Conservation (phyloP, 2,113 vertebrate genomes). For the Sphyrna mokarran region DNA sequence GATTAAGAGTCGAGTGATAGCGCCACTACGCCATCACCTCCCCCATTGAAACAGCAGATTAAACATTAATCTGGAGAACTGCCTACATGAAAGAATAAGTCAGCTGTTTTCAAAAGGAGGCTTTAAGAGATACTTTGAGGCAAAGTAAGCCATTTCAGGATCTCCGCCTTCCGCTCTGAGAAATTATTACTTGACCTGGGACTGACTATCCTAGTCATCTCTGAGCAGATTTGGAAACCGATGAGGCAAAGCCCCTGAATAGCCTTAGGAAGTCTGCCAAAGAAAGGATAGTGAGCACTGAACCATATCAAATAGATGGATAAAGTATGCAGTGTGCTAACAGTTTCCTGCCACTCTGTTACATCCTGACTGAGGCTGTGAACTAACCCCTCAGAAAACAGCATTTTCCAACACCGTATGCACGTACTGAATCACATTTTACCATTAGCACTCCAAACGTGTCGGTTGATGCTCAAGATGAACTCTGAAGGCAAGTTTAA, state of each 20-base stretch:
- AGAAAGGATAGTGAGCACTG: not conserved
- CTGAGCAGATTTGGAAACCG: not conserved
- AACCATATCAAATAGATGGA: not conserved
- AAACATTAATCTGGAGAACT: not conserved
- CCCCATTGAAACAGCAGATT: not conserved
- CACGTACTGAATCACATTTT: not conserved
- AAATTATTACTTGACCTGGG: not conserved
- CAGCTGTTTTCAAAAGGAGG: not conserved
- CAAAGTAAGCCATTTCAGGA: not conserved
- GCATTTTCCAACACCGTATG: not conserved
- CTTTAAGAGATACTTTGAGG: not conserved
- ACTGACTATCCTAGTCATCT: not conserved
- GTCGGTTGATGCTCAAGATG: not conserved
- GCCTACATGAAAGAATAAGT: not conserved
- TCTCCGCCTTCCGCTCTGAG: not conserved
- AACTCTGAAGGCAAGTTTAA: not conserved
- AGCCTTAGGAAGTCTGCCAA: not conserved
- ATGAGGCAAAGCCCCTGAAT: not conserved
- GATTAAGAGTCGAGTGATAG: too few species aligned
- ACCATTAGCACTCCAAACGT: not conserved
- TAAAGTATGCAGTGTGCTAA: not conserved
- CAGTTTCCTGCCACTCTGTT: not conserved
- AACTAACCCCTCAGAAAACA: too few species aligned
- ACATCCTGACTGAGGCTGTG: not conserved
- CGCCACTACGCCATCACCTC: too few species aligned